Evolutionary conservation across 2,888 invertebrate genomes (phyloP), one percentile per base, ranked within the genome.

Genomic region (Tuberolachnus salignus): DNA sequence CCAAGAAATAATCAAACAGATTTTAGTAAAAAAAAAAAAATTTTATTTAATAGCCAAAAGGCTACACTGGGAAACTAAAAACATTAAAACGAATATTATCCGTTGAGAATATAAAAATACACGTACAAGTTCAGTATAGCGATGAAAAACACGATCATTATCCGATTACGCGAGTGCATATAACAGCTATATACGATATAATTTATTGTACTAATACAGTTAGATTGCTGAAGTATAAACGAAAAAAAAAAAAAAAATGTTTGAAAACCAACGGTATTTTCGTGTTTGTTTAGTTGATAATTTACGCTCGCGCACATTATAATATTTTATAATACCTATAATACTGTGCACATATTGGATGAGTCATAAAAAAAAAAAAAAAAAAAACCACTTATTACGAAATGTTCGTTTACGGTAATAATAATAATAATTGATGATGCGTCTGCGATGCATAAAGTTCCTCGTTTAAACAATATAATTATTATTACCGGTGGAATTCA

Each of bases 341-440:
- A 11, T 55, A 51, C 16, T 16, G 21, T 42, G 34, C 42, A 42
- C 26, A 14, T n/a, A n/a, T n/a, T 63, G 11, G 59, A 26, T 23
- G 53, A 69, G 70, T 70, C 55, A 55, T 44, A 42, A 42, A 34
- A 69, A 69, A 67, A 69, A 34, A 42, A 23, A 21, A n/a, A 8
- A 14, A 23, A 2, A 49, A 1, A 63, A 1, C 11, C 16, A 55
- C 1, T 19, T 21, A 34, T 19, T 34, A 69, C 34, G 9, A 26
- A 34, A 34, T 34, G 34, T 49, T 19, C 19, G 44, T 64, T 64
- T 64, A 64, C 44, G 64, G 34, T 44, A 44, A 44, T 19, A 44
- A 46, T 19, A 59, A 59, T 44, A 64, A 13, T 64, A 46, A 66
- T 46, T 66, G 66, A 49, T 46, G 66, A 34, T 66, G n/a, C 21